A percentile compares a stretch with the other conserved stretches of the same genome.
phyloP scores from a whole-genome alignment of 2,888 invertebrate genomes.

The Callosobruchus maculatus region DNA sequence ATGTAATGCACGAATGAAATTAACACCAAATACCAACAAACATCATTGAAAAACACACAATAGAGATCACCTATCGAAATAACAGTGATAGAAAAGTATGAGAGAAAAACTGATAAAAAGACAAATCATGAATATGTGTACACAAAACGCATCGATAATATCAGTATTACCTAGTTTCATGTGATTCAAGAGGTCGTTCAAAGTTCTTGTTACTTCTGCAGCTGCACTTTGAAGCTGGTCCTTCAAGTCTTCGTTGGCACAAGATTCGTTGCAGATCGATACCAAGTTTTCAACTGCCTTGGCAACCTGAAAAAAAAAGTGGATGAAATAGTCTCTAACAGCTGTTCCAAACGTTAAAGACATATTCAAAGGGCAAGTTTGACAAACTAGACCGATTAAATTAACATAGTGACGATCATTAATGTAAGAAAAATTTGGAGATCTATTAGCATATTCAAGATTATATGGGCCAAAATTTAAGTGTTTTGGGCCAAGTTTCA shows the following conservation, averaged over 20 bases:
- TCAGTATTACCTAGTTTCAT: conserved; percentile 63
- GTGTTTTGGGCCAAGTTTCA: too few species aligned
- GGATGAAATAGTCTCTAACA: too few species aligned
- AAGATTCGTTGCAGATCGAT: conserved; percentile 71
- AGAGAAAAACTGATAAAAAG: neutral
- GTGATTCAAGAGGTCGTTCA: conserved; percentile 86
- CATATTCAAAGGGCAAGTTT: too few species aligned
- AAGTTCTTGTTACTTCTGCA: conserved; percentile 78
- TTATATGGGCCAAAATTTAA: too few species aligned
- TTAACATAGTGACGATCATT: too few species aligned
- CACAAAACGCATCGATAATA: neutral
- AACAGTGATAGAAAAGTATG: neutral
- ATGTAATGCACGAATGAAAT: neutral
- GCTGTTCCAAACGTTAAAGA: too few species aligned
- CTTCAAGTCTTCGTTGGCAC: conserved; percentile 65
- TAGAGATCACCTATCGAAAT: neutral
- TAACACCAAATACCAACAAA: neutral
- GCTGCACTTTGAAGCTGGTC: conserved; percentile 82
- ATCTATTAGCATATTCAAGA: too few species aligned
- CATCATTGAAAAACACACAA: neutral
- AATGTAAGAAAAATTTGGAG: too few species aligned
- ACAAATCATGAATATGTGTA: neutral
- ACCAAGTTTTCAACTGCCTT: conserved; percentile 88
- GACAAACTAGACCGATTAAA: too few species aligned
- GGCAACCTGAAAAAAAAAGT: conserved; percentile 69